Conservation (phyloP, 2,113 vertebrate species). For the Chiloscyllium plagiosum region DNA sequence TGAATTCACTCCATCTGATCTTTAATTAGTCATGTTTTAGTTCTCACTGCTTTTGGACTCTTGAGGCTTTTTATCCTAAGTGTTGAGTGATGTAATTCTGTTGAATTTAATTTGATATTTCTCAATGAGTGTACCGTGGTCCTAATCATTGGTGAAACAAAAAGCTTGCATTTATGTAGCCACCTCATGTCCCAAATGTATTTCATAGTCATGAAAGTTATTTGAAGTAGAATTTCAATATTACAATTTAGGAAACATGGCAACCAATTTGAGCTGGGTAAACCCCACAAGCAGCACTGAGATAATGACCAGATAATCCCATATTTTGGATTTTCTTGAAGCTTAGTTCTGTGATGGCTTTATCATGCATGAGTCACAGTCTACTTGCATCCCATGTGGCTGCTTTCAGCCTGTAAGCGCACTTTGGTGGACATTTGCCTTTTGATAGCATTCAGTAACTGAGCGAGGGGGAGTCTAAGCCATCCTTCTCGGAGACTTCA, state of each 20-base stretch:
- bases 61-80: background rate
- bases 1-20: background rate
- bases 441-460: background rate
- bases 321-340: background rate
- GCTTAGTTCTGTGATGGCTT: background rate
- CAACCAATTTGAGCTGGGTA: background rate
- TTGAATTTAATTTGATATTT: background rate
- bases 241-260: background rate
- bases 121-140: background rate
- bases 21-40: background rate
- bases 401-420: background rate
- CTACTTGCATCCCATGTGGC: background rate
- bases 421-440: background rate
- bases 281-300: background rate
- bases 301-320: background rate
- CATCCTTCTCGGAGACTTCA: background rate
- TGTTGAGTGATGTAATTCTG: background rate
- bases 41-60: background rate
- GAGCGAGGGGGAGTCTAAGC: background rate
- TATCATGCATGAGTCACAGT: background rate
- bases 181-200: background rate
- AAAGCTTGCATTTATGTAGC: background rate
- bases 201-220: background rate
- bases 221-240: background rate
- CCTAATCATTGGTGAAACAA: background rate